phyloP scores from a whole-genome alignment of 2,888 invertebrate species.

The Amphipoea lucens region DNA sequence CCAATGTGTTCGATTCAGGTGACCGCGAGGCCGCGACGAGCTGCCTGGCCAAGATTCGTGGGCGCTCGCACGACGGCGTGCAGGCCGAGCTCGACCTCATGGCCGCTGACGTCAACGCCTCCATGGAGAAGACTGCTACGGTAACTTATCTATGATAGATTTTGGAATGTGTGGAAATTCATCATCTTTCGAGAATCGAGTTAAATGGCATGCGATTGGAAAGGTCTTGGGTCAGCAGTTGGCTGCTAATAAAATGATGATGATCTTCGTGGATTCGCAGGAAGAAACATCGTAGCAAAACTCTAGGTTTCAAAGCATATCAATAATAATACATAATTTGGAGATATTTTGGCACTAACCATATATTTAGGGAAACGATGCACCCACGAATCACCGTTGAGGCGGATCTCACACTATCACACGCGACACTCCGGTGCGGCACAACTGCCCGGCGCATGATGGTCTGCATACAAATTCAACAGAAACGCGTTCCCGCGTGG shows the following conservation, averaged over 20 bases:
- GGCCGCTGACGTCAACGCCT: slow-evolving; percentile 85
- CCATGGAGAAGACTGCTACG: slow-evolving; percentile 83
- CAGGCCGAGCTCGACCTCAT: slow-evolving; percentile 92
- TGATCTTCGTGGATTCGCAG: neutral
- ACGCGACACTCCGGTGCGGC: no score
- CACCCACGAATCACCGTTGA: no score
- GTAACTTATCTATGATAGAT: slow-evolving; percentile 64
- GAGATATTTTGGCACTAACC: no score
- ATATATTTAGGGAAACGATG: no score
- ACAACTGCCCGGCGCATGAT: no score
- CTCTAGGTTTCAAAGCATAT: neutral
- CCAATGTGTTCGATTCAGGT: slow-evolving; percentile 64
- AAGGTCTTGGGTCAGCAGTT: neutral
- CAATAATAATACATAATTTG: no score
- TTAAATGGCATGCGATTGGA: no score
- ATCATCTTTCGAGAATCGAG: neutral
- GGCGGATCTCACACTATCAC: no score
- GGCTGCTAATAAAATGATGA: neutral
- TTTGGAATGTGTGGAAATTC: neutral
- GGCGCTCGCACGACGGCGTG: slow-evolving; percentile 90
- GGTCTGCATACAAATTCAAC: no score
- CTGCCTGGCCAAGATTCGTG: slow-evolving; percentile 92
- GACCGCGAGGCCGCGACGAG: slow-evolving; percentile 91
- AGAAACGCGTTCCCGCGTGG: no score
- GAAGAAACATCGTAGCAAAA: neutral